These are phyloP conservation scores for Orius laevigatus DNA, from an alignment of 1,140 invertebrate species.

Conservation along the genomic window DNA sequence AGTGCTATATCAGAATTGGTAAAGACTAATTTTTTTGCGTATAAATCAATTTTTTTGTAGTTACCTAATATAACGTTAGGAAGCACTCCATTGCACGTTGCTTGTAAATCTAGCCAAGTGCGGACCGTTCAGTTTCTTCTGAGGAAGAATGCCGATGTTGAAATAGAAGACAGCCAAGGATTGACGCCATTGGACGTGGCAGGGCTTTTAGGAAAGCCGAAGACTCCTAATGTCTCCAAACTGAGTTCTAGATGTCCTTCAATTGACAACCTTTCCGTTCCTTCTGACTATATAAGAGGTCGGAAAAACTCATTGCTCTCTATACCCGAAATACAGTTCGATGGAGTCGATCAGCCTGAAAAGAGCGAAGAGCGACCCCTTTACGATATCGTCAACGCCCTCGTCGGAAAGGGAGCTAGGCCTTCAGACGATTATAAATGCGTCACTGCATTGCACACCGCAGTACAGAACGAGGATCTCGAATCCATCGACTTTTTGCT, in stretches of 20 bases:
- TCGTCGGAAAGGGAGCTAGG: slow-evolving; percentile 7
- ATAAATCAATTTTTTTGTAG: not conserved
- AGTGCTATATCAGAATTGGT: not conserved
- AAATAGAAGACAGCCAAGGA: slow-evolving; percentile 27
- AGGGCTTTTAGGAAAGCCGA: slow-evolving; percentile 18
- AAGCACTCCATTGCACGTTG: slow-evolving; percentile 31
- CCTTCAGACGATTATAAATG: not conserved
- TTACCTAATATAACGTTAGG: slow-evolving; percentile 15
- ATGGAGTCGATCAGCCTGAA: not conserved
- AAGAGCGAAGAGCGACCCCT: too few species aligned
- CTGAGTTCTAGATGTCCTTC: too few species aligned
- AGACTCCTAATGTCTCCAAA: too few species aligned
- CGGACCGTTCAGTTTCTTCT: slow-evolving; percentile 29
- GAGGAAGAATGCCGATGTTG: slow-evolving; percentile 28
- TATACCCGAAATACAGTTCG: not conserved
- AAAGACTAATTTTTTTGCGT: slow-evolving; percentile 20
- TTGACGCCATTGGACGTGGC: slow-evolving; percentile 32
- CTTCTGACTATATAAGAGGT: not conserved
- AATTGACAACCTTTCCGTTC: not conserved
- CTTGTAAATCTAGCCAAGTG: slow-evolving; percentile 26
- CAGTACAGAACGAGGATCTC: slow-evolving; percentile 15
- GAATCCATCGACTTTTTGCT: slow-evolving; percentile 27
- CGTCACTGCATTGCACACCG: slow-evolving; percentile 14
- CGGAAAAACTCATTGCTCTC: not conserved
- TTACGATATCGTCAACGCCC: slow-evolving; percentile 1